Conservation (phyloP, 1,140 invertebrate species). For the Tetragonula clypearis region DNA sequence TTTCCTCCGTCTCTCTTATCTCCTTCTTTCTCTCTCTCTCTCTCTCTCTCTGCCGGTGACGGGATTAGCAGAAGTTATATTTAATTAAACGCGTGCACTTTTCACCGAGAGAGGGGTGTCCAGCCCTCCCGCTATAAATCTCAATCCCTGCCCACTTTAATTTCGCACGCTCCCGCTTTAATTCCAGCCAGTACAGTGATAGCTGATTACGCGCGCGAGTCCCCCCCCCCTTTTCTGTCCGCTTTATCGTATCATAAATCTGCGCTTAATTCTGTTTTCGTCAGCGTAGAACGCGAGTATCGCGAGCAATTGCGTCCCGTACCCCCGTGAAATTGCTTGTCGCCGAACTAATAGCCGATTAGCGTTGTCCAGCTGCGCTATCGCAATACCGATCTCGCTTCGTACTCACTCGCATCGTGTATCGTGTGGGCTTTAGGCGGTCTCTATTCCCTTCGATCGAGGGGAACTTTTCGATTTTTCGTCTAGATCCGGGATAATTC, state of each 20-base stretch:
- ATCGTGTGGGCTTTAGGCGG: too few species aligned
- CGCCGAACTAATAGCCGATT: slow-evolving; percentile 34
- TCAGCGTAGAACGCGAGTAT: not conserved
- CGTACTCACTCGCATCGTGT: not conserved
- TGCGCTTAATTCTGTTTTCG: slow-evolving; percentile 42
- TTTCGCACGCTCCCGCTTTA: slow-evolving; percentile 14
- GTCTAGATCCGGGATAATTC: not conserved
- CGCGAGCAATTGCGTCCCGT: not conserved
- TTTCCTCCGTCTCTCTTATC: not conserved
- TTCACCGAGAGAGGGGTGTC: not conserved
- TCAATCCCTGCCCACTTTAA: slow-evolving; percentile 5
- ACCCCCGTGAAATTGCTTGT: slow-evolving; percentile 19
- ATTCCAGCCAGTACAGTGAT: slow-evolving; percentile 8
- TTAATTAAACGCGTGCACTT: slow-evolving; percentile 33
- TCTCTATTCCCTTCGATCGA: not conserved
- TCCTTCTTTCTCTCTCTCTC: too few species aligned
- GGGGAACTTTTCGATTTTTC: not conserved
- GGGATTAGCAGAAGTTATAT: slow-evolving; percentile 10
- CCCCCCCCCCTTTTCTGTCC: not conserved
- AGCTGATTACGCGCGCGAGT: slow-evolving; percentile 33
- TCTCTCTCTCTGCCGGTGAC: not conserved
- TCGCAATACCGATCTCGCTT: not conserved
- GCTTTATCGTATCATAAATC: slow-evolving; percentile 31
- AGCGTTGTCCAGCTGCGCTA: not conserved
- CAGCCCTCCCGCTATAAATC: slow-evolving; percentile 4